Conservation (phyloP, 2,888 invertebrate species). For the Blastobasis adustella region DNA sequence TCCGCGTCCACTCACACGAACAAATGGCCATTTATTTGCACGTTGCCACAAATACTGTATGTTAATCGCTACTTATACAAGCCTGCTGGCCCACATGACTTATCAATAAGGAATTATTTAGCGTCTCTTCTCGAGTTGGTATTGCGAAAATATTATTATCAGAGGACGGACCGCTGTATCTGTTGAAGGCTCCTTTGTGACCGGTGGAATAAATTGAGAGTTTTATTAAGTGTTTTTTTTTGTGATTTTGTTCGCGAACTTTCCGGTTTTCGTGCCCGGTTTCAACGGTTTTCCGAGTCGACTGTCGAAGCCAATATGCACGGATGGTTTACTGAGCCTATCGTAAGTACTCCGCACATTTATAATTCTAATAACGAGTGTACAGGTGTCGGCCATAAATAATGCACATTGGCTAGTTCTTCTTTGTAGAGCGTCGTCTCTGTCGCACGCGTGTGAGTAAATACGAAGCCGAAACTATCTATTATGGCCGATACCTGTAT, state of each 20-base stretch:
- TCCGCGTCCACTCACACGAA: too few relatives aligned
- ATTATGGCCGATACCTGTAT: too few relatives aligned
- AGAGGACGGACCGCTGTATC: slow-evolving; percentile 22
- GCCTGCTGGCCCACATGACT: slow-evolving; percentile 1
- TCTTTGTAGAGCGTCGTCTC: too few relatives aligned
- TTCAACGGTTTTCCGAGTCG: too few relatives aligned
- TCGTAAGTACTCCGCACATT: slow-evolving; percentile 28
- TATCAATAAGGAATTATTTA: slow-evolving; percentile 23
- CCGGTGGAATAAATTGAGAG: too few relatives aligned
- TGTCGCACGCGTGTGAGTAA: too few relatives aligned
- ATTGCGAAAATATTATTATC: slow-evolving; percentile 19
- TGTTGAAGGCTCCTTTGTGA: slow-evolving; percentile 26
- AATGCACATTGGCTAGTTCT: too few relatives aligned
- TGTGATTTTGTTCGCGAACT: slow-evolving; percentile 9
- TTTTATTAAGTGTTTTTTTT: too few relatives aligned
- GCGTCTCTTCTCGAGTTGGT: slow-evolving; percentile 15
- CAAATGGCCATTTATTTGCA: not conserved
- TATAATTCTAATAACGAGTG: too few relatives aligned
- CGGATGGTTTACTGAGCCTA: slow-evolving; percentile 28
- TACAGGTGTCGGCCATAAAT: too few relatives aligned
- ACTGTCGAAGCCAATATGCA: slow-evolving; percentile 21
- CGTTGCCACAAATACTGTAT: not conserved
- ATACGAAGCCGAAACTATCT: too few relatives aligned
- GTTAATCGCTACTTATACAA: not conserved
- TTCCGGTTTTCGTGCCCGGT: too few relatives aligned